phyloP scores from a whole-genome alignment of 2,888 invertebrate species.

The Eucera pruinosa region DNA sequence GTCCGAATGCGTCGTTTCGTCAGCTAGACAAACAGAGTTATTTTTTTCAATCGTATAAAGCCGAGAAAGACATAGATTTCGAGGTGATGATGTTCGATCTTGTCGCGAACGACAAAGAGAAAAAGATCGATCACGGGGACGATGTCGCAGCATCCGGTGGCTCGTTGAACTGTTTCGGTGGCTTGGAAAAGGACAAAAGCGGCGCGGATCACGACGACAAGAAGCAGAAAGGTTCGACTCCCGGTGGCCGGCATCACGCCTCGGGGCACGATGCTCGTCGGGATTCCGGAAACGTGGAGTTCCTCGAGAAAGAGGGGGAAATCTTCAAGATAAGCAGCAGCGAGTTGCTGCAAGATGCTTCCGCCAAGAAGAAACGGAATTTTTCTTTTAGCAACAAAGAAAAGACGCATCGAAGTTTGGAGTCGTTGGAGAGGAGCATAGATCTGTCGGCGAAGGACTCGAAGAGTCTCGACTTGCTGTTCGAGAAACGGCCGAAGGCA shows the following conservation, averaged over 20 bases:
- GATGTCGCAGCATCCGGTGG: constrained; percentile 49
- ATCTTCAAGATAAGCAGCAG: constrained; percentile 76
- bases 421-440: constrained; percentile 74
- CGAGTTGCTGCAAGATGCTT: constrained; percentile 68
- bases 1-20: constrained; percentile 59
- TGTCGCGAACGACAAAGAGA: not conserved
- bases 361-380: constrained; percentile 60
- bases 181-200: constrained; percentile 52
- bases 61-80: constrained; percentile 78
- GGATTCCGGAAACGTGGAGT: constrained; percentile 74
- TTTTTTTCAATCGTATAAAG: constrained; percentile 82
- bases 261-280: constrained; percentile 60
- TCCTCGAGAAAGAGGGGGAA: constrained; percentile 77
- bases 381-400: constrained; percentile 74
- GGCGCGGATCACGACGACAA: constrained; percentile 54
- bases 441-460: constrained; percentile 68
- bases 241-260: constrained; percentile 17
- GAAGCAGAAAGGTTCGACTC: constrained; percentile 24
- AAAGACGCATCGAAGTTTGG: constrained; percentile 76
- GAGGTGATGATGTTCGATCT: constrained; percentile 65
- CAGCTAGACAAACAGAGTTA: constrained; percentile 79
- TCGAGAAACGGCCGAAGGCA: constrained; percentile 64
- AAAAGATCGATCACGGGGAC: constrained; percentile 30
- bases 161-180: constrained; percentile 71
- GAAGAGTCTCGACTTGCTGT: constrained; percentile 74